Evolutionary conservation across 2,797 vertebrate species (phyloP).

Genomic region (Chrosomus eos): DNA sequence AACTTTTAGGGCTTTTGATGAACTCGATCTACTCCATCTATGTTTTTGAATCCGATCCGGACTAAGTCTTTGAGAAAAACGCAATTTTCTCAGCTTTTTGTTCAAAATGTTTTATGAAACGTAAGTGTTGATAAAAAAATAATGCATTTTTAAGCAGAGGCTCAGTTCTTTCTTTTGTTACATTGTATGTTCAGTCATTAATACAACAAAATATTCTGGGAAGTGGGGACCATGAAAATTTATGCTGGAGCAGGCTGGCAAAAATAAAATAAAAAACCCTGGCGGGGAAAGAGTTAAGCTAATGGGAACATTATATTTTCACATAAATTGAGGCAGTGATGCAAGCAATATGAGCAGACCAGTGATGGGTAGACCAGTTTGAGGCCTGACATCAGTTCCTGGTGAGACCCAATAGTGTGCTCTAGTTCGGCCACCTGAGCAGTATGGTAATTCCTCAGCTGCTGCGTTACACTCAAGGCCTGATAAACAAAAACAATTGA

Average conservation of each 20-base stretch:
- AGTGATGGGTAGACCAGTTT: conserved; percentile 73
- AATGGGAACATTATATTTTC: background rate
- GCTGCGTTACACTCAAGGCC: conserved; percentile 79
- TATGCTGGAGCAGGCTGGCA: background rate
- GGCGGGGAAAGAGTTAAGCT: background rate
- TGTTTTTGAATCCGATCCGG: background rate
- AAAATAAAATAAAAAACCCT: background rate
- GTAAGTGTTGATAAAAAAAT: background rate
- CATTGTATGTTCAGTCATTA: background rate
- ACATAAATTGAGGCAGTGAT: background rate
- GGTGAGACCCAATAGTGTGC: conserved; percentile 77
- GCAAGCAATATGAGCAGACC: conserved; percentile 68
- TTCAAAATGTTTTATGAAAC: background rate
- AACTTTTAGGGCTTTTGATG: background rate
- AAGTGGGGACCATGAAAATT: background rate
- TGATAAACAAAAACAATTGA: conserved; percentile 61
- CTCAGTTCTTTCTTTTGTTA: too few relatives aligned
- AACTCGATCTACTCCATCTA: background rate
- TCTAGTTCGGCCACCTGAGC: conserved; percentile 78
- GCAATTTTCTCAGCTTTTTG: background rate
- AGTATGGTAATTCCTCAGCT: conserved; percentile 78
- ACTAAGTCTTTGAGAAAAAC: background rate
- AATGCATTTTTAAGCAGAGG: background rate
- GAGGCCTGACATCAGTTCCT: conserved; percentile 77
- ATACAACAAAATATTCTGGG: background rate